These are phyloP conservation scores for Spatula versicolor DNA, from an alignment of 2,797 vertebrate genomes.

Conservation along the genomic window DNA sequence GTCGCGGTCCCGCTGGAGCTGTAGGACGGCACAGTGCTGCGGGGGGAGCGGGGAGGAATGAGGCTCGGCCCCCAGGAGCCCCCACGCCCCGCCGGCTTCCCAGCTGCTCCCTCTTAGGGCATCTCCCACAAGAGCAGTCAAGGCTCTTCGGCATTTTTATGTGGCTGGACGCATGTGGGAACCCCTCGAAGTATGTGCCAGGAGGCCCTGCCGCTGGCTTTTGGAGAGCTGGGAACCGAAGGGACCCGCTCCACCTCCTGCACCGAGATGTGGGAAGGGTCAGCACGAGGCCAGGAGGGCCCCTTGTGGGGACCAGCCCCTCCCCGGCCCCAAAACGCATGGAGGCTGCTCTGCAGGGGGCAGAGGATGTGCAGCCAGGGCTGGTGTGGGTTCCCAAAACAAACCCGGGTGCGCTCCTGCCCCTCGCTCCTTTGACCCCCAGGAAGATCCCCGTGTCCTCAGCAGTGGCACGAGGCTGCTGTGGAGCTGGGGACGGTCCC, in stretches of 20 bases:
- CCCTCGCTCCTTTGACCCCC: background rate
- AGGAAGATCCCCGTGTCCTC: background rate
- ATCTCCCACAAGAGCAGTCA: constrained; percentile 39
- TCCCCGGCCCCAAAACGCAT: accelerated
- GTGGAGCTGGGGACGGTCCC: accelerated
- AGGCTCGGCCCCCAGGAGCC: background rate
- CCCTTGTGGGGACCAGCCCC: background rate
- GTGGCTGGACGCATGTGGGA: constrained; percentile 37
- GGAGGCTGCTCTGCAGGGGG: background rate
- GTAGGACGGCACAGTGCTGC: constrained; percentile 81
- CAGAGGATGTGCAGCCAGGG: background rate
- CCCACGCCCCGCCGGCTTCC: background rate
- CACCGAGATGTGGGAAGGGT: constrained; percentile 33
- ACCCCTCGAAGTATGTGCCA: constrained; percentile 35
- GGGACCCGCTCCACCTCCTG: background rate
- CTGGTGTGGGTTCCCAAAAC: background rate
- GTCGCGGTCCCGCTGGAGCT: constrained; percentile 72
- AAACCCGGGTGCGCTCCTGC: background rate
- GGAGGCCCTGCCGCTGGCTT: background rate
- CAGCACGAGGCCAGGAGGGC: background rate
- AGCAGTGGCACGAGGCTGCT: background rate
- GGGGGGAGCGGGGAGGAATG: background rate
- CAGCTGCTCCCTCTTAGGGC: background rate
- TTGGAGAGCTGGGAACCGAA: constrained; percentile 39
- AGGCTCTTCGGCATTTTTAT: constrained; percentile 34